These are phyloP conservation scores for Ceyx melanurus DNA, from an alignment of 2,113 vertebrate genomes.

Conservation along the genomic window DNA sequence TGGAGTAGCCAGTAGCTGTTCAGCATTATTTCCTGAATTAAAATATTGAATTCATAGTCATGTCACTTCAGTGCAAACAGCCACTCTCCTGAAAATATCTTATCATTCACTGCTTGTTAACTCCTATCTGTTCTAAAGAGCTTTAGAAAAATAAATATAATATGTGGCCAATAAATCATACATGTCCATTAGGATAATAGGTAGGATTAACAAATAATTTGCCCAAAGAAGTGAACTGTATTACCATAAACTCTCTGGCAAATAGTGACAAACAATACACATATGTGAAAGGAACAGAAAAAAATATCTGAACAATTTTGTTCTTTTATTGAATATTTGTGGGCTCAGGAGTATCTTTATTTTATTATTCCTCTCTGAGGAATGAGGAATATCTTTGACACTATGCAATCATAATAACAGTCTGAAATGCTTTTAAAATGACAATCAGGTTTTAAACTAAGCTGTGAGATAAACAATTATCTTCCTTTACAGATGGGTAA, in stretches of 20 bases:
- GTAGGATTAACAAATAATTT: not conserved
- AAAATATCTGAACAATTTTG: not conserved
- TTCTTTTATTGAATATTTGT: not conserved
- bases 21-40: not conserved
- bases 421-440: not conserved
- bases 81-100: not conserved
- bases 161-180: not conserved
- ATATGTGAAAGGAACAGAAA: not conserved
- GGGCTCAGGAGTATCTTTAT: not conserved
- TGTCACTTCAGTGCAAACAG: not conserved
- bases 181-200: not conserved
- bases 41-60: not conserved
- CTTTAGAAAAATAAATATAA: not conserved
- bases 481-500: not conserved
- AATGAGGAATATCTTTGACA: not conserved
- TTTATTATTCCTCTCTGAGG: not conserved
- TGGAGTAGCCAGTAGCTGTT: not conserved
- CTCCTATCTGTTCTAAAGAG: not conserved
- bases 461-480: not conserved
- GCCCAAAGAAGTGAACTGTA: not conserved
- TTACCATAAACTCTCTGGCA: not conserved
- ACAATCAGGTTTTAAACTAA: not conserved
- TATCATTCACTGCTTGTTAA: not conserved
- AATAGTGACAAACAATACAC: not conserved
- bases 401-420: not conserved